Evolutionary conservation across 2,797 vertebrate genomes (phyloP), one percentile per base, ranked within the genome.

Genomic region (Schizopygopsis pylzovi): DNA sequence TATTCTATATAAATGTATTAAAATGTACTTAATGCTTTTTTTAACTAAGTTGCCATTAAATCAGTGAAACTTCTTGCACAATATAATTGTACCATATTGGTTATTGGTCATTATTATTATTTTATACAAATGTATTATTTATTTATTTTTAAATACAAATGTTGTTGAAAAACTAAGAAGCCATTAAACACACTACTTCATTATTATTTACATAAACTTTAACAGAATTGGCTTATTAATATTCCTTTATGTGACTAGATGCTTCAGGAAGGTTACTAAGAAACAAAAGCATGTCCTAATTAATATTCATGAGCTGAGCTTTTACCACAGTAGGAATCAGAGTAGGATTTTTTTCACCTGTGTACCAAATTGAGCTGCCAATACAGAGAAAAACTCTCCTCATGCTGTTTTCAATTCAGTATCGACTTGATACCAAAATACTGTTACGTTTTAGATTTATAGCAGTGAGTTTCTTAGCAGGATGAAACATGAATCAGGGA

Each of bases 401-500:
- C 13, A 71, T 15, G 28, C 43, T 71, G 65, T 45, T 85, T 79
- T 61, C 28, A 85, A 47, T 79, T 39, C 33, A 16, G 49, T 85
- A 85, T 85, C 1, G 67, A 85, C 76, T 71, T 4, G 4, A 49
- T 68, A 39, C 49, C 12, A 1, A 71, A 71, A 16, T 11, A 79
- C 11, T 9, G 1, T 12, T 43, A 37, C 25, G 71, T 79, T 76
- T 79, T n/a, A 37, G 68, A 22, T 56, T 41, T 22, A 28, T 49
- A 47, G 13, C 39, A 10, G 7, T 61, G 83, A 71, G 63, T 37
- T 37, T 79, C n/a, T 28, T 54, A 43, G 47, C 37, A 68, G 71
- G n/a, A 33, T 54, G 63, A 41, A 56, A 59, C 67, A 85, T 79
- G 76, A 70, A 85, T 85, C 52, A 61, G 65, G 13, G 65, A 49